Conservation (phyloP, 2,888 invertebrate species). For the Xanthia icteritia region DNA sequence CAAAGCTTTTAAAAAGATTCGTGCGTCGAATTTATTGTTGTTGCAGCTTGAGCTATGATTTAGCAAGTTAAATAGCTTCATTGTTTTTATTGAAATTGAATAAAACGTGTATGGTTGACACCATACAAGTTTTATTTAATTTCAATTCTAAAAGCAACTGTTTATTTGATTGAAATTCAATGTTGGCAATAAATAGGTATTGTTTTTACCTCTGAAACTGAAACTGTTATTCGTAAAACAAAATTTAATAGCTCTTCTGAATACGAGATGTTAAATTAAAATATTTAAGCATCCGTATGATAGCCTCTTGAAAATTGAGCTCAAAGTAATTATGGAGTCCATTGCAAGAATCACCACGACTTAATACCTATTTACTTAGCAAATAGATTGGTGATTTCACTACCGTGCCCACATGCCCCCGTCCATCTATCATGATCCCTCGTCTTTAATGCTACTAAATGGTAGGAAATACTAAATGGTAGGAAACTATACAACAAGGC, state of each 20-base stretch:
- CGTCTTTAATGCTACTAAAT: neutral
- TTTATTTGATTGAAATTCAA: neutral
- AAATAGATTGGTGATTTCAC: neutral
- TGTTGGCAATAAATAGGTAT: neutral
- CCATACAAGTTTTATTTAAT: too few species aligned
- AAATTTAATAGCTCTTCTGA: too few species aligned
- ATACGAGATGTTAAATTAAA: too few species aligned
- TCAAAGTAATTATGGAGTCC: neutral
- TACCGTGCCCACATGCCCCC: neutral
- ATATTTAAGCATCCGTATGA: neutral
- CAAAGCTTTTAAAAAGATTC: slow-evolving; percentile 52
- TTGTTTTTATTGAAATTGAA: neutral
- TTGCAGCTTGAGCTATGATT: slow-evolving; percentile 6
- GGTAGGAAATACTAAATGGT: neutral
- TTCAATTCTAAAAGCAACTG: too few species aligned
- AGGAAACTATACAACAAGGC: neutral
- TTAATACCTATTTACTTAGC: neutral
- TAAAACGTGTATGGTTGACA: neutral
- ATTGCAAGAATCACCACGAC: neutral
- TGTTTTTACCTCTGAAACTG: neutral
- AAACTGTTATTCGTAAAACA: neutral
- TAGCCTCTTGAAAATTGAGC: neutral
- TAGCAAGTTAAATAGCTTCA: neutral
- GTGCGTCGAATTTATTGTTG: slow-evolving; percentile 25
- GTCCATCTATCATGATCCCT: neutral